phyloP scores from a whole-genome alignment of 2,888 invertebrate genomes.

The Ceriagrion tenellum region DNA sequence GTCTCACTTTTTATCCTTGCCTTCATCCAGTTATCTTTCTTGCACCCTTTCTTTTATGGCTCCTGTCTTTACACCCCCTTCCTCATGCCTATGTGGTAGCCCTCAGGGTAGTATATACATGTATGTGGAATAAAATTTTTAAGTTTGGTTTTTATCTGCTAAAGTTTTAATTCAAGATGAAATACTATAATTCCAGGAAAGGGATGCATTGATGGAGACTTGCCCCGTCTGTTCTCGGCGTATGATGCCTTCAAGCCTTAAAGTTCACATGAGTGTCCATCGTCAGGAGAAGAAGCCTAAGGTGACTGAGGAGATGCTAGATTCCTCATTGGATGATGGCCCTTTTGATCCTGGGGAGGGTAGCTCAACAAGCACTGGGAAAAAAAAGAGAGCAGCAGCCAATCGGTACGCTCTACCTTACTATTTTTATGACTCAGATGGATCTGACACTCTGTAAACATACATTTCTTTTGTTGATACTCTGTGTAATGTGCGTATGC shows the following conservation, averaged over 20 bases:
- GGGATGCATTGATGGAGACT: constrained; percentile 77
- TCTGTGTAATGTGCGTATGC: constrained; percentile 5
- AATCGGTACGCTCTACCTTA: constrained; percentile 69
- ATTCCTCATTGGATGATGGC: constrained; percentile 72
- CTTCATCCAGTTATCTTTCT: too few relatives aligned
- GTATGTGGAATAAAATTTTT: too few relatives aligned
- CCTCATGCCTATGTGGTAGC: too few relatives aligned
- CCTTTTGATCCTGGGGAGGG: constrained; percentile 68
- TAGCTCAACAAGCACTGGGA: constrained; percentile 58
- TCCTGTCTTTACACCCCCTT: too few relatives aligned
- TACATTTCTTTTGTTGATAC: not conserved
- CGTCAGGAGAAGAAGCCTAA: constrained; percentile 74
- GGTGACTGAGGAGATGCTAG: constrained; percentile 71
- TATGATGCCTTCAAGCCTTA: constrained; percentile 81
- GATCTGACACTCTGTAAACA: constrained; percentile 54
- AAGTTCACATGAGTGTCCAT: constrained; percentile 81
- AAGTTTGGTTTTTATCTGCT: not conserved
- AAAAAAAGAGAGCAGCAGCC: constrained; percentile 70
- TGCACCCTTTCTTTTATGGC: too few relatives aligned
- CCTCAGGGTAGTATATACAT: too few relatives aligned
- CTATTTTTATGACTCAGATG: constrained; percentile 52
- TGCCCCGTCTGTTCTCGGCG: constrained; percentile 81
- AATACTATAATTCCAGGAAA: constrained; percentile 77
- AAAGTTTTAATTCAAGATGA: not conserved
- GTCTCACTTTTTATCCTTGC: too few relatives aligned